A percentile compares a stretch with the other conserved stretches of the same genome.
These are phyloP conservation scores for Buteo buteo DNA, from an alignment of 2,113 vertebrate species.

Conservation along the genomic window DNA sequence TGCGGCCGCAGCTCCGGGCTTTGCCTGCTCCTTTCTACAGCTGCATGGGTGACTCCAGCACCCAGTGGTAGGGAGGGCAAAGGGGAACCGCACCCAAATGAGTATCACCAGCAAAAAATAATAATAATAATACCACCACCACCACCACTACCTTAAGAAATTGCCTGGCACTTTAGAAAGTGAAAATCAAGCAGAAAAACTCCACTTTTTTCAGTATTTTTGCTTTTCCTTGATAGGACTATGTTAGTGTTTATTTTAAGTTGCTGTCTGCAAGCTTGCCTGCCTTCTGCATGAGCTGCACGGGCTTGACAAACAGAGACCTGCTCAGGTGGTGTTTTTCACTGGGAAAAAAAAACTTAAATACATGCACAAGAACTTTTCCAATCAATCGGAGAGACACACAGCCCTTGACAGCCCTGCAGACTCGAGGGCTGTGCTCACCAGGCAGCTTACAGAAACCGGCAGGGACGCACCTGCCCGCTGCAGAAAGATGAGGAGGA, in stretches of 20 bases:
- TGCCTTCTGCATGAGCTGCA: fast-evolving
- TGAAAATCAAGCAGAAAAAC: neutral
- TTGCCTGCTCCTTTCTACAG: neutral
- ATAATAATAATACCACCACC: neutral
- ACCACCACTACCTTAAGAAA: neutral
- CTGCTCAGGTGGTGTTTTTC: slow-evolving; percentile 41
- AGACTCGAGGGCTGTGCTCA: neutral
- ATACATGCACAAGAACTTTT: slow-evolving; percentile 37
- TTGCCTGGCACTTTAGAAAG: neutral
- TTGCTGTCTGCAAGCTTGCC: neutral
- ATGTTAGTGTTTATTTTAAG: neutral
- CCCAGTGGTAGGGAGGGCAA: fast-evolving
- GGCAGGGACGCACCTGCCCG: neutral
- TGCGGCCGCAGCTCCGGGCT: fast-evolving
- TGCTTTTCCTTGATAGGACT: neutral
- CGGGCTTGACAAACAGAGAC: neutral
- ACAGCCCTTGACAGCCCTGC: slow-evolving; percentile 33
- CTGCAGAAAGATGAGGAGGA: neutral
- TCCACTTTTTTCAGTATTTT: neutral
- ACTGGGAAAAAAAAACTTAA: neutral
- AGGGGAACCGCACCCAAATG: neutral
- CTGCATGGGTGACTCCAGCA: neutral
- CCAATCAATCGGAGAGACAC: slow-evolving; percentile 27
- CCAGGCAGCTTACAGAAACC: neutral
- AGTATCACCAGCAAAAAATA: neutral